Conservation (phyloP, 64 coral and sea anemone genomes). For the Catalaphyllia jardinei region DNA sequence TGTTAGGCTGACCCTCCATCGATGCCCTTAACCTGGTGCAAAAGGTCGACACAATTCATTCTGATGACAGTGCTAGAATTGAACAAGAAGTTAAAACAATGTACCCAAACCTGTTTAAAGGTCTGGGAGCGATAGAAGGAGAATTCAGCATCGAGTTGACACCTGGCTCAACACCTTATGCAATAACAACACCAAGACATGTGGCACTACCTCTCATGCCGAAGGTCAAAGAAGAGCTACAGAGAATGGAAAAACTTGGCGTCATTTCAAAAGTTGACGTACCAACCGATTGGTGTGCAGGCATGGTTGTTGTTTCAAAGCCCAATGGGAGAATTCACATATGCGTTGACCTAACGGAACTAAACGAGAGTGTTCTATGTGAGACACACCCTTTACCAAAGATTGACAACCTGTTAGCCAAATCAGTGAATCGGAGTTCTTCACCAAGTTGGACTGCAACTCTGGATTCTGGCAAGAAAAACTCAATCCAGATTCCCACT, state of each 20-base stretch:
- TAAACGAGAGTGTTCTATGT: constrained; percentile 1
- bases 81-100: neutral
- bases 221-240: constrained; percentile 40
- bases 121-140: constrained; percentile 12
- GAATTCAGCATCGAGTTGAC: constrained; percentile 10
- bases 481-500: neutral
- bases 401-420: constrained; percentile 7
- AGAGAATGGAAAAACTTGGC: constrained; percentile 7
- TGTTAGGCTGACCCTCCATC: too few relatives aligned
- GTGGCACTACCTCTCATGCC: constrained; percentile 8
- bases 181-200: constrained; percentile 8
- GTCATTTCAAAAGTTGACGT: constrained; percentile 41
- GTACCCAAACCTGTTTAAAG: constrained; percentile 30
- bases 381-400: constrained; percentile 11
- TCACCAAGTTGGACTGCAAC: constrained; percentile 31
- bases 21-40: too few relatives aligned
- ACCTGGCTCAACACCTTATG: constrained; percentile 3
- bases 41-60: neutral
- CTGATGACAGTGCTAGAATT: neutral
- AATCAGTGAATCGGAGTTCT: constrained; percentile 20
- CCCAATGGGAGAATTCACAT: constrained; percentile 7
- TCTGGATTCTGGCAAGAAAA: constrained; percentile 1
- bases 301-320: constrained; percentile 49
- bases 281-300: constrained; percentile 44
- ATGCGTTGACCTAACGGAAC: neutral